Percentiles rank a stretch among this genome's conserved stretches.
Conservation (phyloP, 2,797 vertebrate genomes). For the Squalus acanthias region DNA sequence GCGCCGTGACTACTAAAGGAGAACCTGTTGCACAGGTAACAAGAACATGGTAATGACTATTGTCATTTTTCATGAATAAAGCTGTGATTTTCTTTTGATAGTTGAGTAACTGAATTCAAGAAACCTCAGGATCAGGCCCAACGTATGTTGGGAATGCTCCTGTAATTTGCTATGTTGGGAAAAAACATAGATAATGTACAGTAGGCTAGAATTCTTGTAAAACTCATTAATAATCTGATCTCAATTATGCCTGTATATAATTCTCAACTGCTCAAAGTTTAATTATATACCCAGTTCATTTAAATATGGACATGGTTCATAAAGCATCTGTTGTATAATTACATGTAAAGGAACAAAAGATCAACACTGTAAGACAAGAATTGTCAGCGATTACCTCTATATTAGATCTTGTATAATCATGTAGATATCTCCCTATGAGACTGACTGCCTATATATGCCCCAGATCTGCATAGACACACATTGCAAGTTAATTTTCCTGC, state of each 20-base stretch:
- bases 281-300: constrained; percentile 25
- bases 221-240: constrained; percentile 11
- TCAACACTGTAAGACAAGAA: neutral
- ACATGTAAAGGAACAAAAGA: neutral
- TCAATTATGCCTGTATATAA: neutral
- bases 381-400: neutral
- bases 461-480: neutral
- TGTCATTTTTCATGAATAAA: neutral
- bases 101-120: neutral
- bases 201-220: neutral
- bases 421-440: neutral
- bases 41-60: neutral
- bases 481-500: constrained; percentile 4
- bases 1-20: no score
- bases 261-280: neutral
- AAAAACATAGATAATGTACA: neutral
- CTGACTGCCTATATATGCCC: neutral
- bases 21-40: neutral
- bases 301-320: neutral
- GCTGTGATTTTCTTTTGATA: neutral
- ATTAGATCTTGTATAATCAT: neutral
- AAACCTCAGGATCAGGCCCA: neutral
- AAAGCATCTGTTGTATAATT: neutral
- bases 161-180: neutral
- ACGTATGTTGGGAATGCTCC: neutral